phyloP scores from a whole-genome alignment of 2,888 invertebrate species.

The Emmelina monodactyla region DNA sequence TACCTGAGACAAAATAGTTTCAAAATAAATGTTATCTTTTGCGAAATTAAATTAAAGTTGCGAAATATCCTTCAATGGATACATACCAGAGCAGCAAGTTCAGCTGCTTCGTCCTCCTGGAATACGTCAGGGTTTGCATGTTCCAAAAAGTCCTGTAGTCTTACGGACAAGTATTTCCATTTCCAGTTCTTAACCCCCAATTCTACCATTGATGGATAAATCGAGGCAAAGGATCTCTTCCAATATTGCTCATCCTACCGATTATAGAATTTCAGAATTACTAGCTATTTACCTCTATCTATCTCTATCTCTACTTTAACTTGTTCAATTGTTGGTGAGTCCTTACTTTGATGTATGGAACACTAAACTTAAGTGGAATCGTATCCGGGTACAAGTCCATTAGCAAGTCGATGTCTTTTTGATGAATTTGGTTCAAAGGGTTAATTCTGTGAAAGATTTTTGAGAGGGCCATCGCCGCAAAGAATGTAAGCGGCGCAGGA shows the following conservation, averaged over 20 bases:
- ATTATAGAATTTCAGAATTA: too few species aligned
- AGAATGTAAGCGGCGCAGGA: constrained; percentile 46
- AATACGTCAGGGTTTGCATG: constrained; percentile 47
- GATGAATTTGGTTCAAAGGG: constrained; percentile 61
- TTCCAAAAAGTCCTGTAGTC: constrained; percentile 52
- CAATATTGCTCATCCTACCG: constrained; percentile 70
- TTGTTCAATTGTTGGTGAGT: too few species aligned
- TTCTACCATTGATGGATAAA: constrained; percentile 39
- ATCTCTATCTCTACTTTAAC: too few species aligned
- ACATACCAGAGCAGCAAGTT: constrained; percentile 40
- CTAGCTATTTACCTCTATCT: too few species aligned
- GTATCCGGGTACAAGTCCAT: constrained; percentile 68
- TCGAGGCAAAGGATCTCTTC: constrained; percentile 57
- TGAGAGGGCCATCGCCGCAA: constrained; percentile 35
- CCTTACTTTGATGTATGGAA: constrained; percentile 57
- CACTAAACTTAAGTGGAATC: constrained; percentile 63
- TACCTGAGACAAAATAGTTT: constrained; percentile 28
- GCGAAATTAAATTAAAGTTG: too few species aligned
- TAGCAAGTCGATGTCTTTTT: constrained; percentile 64
- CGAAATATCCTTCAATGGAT: neutral
- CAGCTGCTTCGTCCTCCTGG: constrained; percentile 42
- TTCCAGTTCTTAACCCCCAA: constrained; percentile 67
- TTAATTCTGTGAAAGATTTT: constrained; percentile 53
- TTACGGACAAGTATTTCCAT: constrained; percentile 57
- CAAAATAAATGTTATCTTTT: too few species aligned